These are phyloP conservation scores for Chrysolina haemoptera DNA, from an alignment of 2,888 invertebrate genomes.

Conservation along the genomic window DNA sequence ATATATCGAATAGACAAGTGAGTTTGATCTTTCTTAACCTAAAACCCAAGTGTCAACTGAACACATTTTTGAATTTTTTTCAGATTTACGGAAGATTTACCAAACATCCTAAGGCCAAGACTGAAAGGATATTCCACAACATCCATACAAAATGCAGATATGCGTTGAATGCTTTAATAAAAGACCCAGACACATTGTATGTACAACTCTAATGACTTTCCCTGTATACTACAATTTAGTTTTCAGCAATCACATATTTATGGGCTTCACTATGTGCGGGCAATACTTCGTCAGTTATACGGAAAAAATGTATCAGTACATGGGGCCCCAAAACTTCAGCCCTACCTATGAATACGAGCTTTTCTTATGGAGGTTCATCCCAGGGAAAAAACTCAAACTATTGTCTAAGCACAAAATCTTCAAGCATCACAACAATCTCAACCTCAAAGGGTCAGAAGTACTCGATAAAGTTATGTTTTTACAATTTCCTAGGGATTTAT, in stretches of 20 bases:
- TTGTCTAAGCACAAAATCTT: conserved; percentile 68
- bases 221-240: conserved; percentile 39
- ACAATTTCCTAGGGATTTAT: conserved; percentile 80
- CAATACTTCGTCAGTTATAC: conserved; percentile 92
- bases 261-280: conserved; percentile 96
- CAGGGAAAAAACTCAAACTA: conserved; percentile 64
- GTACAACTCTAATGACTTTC: conserved; percentile 44
- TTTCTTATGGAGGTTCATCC: conserved; percentile 68
- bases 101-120: conserved; percentile 66
- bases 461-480: conserved; percentile 77
- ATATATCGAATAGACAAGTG: conserved; percentile 62
- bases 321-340: conserved; percentile 53
- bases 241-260: conserved; percentile 89
- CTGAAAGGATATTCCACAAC: conserved; percentile 67
- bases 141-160: conserved; percentile 66
- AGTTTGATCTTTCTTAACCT: conserved; percentile 57
- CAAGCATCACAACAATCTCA: conserved; percentile 56
- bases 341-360: conserved; percentile 65
- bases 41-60: conserved; percentile 51
- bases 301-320: conserved; percentile 59
- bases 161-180: conserved; percentile 58
- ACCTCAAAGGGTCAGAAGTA: conserved; percentile 60
- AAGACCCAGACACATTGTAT: conserved; percentile 61
- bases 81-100: conserved; percentile 67
- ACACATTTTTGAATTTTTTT: conserved; percentile 52